Conservation (phyloP, 2,113 vertebrate species). For the Manacus vitellinus region DNA sequence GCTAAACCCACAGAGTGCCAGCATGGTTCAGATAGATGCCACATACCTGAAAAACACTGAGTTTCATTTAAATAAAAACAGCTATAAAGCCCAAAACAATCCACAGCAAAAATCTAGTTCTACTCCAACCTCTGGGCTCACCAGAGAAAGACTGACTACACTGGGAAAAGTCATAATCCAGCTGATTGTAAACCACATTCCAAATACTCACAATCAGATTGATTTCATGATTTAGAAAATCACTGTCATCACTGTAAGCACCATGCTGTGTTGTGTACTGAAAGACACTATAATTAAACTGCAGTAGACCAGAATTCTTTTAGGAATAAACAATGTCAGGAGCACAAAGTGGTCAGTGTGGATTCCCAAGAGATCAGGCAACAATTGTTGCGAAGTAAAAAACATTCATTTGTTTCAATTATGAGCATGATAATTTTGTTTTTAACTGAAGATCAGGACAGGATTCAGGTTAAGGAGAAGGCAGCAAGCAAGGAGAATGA, state of each 20-base stretch:
- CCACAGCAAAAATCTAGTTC: neutral
- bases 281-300: neutral
- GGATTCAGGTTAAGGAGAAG: neutral
- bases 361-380: neutral
- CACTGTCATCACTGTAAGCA: neutral
- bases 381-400: neutral
- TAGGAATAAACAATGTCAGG: neutral
- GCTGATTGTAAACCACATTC: neutral
- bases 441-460: neutral
- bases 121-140: neutral
- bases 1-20: neutral
- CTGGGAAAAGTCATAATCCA: neutral
- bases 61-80: neutral
- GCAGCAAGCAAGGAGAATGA: neutral
- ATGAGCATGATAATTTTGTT: neutral
- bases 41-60: neutral
- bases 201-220: neutral
- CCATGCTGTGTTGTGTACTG: neutral
- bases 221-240: conserved; percentile 24
- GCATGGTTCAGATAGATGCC: neutral
- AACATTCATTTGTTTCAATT: neutral
- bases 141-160: neutral
- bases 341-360: neutral
- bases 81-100: neutral
- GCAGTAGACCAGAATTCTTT: neutral